These are phyloP conservation scores for Notothenia coriiceps DNA, from an alignment of 2,113 vertebrate species.

Conservation along the genomic window DNA sequence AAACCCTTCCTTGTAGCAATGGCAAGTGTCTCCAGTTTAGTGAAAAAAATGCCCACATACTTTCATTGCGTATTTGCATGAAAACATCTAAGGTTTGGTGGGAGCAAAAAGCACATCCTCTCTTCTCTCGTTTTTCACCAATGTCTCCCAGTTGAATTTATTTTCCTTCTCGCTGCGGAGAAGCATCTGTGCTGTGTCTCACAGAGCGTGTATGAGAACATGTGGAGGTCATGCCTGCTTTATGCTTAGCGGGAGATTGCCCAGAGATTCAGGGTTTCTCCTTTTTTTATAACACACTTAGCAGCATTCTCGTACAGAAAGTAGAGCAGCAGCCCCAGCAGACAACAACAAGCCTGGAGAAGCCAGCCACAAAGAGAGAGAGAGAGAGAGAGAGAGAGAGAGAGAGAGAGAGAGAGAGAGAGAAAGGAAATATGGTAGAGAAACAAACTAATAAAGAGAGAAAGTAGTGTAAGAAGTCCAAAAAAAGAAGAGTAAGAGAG, in stretches of 20 bases:
- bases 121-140: slow-evolving; percentile 39
- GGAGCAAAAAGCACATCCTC: slow-evolving; percentile 64
- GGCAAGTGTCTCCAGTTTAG: slow-evolving; percentile 24
- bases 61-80: slow-evolving; percentile 61
- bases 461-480: background rate
- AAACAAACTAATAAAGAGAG: background rate
- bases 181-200: slow-evolving; percentile 37
- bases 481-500: background rate
- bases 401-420: background rate
- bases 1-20: slow-evolving; percentile 4
- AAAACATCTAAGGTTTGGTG: slow-evolving; percentile 35
- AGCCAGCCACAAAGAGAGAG: slow-evolving; percentile 64
- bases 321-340: slow-evolving; percentile 79
- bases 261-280: slow-evolving; percentile 58
- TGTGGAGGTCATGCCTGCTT: slow-evolving; percentile 71
- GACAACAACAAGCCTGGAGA: slow-evolving; percentile 79
- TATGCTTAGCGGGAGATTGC: slow-evolving; percentile 60
- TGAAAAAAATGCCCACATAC: slow-evolving; percentile 5
- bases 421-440: slow-evolving; percentile 4
- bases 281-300: slow-evolving; percentile 52
- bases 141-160: background rate
- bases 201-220: slow-evolving; percentile 31
- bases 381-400: slow-evolving; percentile 1
- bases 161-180: slow-evolving; percentile 18
- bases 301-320: slow-evolving; percentile 70